Base-by-base conservation (phyloP, 2,888 invertebrate genomes). In the Aphrophora alni region DNA sequence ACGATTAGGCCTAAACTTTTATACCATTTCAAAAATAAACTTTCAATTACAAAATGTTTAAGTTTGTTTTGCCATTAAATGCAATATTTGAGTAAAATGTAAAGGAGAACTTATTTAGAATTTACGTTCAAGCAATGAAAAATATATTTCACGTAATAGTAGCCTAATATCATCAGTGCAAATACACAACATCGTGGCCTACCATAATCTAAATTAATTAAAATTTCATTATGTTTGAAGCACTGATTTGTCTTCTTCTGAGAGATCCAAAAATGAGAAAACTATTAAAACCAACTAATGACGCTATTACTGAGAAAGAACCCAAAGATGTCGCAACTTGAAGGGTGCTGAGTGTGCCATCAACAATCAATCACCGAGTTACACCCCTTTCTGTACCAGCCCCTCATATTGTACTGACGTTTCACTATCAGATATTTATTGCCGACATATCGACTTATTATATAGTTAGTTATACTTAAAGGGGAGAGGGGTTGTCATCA, bases 301-400 rank as follows among this genome's bases (percentile, higher is more conserved):
- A 44, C 14, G 7, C 7, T 17, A 44, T 44, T 44, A 44, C 44
- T 44, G 8, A 12, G 44, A 21, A 44, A 14, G 44, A 7, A 14
- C 8, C 12, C 44, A 44, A 59, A 59, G 59, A 59, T 59, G 59
- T 59, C 21, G 59, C 59, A 59, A 21, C 21, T 59, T 59, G 21
- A 59, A 59, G 59, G 59, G 59, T 59, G 59, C 21, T 21, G 59
- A 59, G n/a, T 14, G 21, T 21, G 14, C 59, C 59, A 59, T 59
- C 59, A 59, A 59, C 59, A 21, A 59, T 59, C 59, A 59, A 59
- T 59, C 59, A 59, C 21, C 59, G 21, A 59, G 59, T 59, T 59
- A 59, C 59, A 59, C 59, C 59, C 59, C 59, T 59, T 59, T 59
- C 59, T 59, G 59, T 59, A 59, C 59, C 59, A 59, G 59, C 59